Conservation (phyloP, 2,888 invertebrate genomes). For the Monochamus alternatus region DNA sequence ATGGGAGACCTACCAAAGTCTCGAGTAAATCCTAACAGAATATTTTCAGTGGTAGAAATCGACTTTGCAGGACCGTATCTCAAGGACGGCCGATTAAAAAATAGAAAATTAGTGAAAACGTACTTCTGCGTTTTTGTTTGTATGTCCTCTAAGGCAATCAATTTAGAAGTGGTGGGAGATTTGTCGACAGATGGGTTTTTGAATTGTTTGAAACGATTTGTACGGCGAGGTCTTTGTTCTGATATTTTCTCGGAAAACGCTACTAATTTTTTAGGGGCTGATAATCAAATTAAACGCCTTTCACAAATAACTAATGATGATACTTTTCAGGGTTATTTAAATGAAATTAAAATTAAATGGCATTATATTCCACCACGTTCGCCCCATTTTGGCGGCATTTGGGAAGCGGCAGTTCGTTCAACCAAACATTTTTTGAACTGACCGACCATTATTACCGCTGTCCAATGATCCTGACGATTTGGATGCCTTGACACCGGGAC, state of each 20-base stretch:
- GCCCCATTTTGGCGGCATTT: conserved; percentile 34
- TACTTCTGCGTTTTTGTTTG: conserved; percentile 40
- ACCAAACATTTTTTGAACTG: conserved; percentile 23
- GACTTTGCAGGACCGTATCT: conserved; percentile 54
- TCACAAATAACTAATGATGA: background rate
- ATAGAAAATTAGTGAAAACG: conserved; percentile 30
- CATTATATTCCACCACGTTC: conserved; percentile 37
- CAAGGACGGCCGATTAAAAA: conserved; percentile 28
- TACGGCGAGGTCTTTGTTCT: conserved; percentile 34
- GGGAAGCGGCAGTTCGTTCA: conserved; percentile 33
- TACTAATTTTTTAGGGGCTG: conserved; percentile 51
- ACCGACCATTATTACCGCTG: conserved; percentile 51
- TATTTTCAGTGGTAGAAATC: conserved; percentile 48
- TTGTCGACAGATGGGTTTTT: conserved; percentile 46
- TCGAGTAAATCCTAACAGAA: conserved; percentile 37
- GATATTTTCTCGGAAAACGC: conserved; percentile 50
- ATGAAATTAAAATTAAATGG: conserved; percentile 29
- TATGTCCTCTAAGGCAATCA: conserved; percentile 43
- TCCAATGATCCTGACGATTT: conserved; percentile 44
- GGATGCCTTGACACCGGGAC: conserved; percentile 45
- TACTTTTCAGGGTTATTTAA: conserved; percentile 19
- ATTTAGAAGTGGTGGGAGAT: conserved; percentile 49
- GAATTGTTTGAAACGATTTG: conserved; percentile 47
- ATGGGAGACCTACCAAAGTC: conserved; percentile 53
- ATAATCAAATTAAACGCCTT: conserved; percentile 33